Conservation (phyloP, 2,797 vertebrate genomes). For the Eutrigla gurnardus region DNA sequence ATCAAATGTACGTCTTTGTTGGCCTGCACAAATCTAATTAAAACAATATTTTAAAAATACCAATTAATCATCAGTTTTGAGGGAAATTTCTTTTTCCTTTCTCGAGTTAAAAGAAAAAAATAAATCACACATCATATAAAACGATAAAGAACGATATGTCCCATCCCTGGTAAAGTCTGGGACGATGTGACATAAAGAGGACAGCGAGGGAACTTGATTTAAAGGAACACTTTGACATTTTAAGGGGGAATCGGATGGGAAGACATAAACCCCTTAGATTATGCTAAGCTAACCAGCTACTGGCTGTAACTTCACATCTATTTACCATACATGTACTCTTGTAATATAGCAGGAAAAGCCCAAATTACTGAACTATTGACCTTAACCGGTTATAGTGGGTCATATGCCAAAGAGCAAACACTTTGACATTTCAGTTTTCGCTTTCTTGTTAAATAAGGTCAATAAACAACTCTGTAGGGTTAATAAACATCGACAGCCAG, state of each 20-base stretch:
- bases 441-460: not conserved
- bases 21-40: slow-evolving; percentile 39
- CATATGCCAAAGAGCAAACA: not conserved
- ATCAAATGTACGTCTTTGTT: slow-evolving; percentile 36
- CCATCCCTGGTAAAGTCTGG: not conserved
- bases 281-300: not conserved
- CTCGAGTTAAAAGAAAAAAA: not conserved
- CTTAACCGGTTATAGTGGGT: not conserved
- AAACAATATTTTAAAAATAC: not conserved
- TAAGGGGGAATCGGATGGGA: not conserved
- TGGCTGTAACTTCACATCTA: not conserved
- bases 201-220: not conserved
- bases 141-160: not conserved
- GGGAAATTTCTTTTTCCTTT: not conserved
- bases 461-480: not conserved
- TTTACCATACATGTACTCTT: too few species aligned
- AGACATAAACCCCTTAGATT: not conserved
- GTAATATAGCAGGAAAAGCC: too few species aligned
- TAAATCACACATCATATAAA: not conserved
- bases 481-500: not conserved
- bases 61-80: slow-evolving; percentile 9
- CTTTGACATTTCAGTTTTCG: not conserved
- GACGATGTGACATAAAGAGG: not conserved
- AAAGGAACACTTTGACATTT: not conserved
- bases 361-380: not conserved